phyloP scores from a whole-genome alignment of 2,797 vertebrate species.

The Rhinichthys osculus region DNA sequence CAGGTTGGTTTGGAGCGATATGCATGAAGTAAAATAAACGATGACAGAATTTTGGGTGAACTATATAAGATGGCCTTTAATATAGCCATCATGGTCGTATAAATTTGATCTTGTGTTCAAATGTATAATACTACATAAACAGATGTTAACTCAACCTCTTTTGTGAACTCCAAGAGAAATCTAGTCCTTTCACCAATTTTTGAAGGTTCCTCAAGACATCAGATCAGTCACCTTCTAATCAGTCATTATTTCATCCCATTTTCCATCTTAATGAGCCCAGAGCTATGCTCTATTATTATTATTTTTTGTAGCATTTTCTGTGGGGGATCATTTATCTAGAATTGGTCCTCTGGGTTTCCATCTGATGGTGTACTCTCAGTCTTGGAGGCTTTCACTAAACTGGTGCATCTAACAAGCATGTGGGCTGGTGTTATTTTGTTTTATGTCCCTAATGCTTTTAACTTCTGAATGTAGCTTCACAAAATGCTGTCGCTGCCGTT shows the following conservation, averaged over 20 bases:
- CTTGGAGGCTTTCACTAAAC: constrained; percentile 29
- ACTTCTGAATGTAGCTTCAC: constrained; percentile 43
- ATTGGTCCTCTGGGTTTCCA: constrained; percentile 19
- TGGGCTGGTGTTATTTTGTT: constrained; percentile 53
- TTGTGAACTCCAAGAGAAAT: background rate
- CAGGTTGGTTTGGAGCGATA: background rate
- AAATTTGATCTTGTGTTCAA: background rate
- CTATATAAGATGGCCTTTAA: background rate
- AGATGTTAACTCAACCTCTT: background rate
- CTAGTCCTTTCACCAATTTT: background rate
- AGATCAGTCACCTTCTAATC: constrained; percentile 9
- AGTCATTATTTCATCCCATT: background rate
- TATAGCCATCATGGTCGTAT: background rate
- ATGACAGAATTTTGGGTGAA: background rate
- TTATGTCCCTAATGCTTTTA: constrained; percentile 57
- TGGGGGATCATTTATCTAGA: constrained; percentile 24
- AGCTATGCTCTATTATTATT: constrained; percentile 25
- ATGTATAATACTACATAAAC: background rate
- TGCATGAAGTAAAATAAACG: background rate
- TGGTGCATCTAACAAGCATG: constrained; percentile 36
- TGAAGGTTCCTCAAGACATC: constrained; percentile 18
- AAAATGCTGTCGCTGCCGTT: constrained; percentile 45
- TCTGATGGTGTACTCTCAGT: constrained; percentile 8
- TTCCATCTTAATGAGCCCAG: constrained; percentile 9
- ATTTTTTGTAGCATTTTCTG: constrained; percentile 17